Evolutionary conservation across 2,113 vertebrate genomes (phyloP), one percentile per base, ranked within the genome.

Genomic region (Phyllopteryx taeniolatus): DNA sequence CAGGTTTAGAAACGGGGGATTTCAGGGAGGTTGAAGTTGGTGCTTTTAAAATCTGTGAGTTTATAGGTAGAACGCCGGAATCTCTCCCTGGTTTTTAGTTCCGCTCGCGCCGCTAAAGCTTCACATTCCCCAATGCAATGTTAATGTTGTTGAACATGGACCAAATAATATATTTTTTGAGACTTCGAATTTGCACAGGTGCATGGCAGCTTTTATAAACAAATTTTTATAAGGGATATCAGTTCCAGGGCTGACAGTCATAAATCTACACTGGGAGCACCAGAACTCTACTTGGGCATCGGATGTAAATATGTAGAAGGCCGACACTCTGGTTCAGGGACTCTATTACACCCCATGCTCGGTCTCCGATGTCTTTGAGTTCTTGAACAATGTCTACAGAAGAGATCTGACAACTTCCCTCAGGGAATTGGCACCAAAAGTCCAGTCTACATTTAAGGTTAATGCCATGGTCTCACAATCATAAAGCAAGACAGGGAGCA

Each of bases 71-170:
- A 79, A 67, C 39, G 67, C 57, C 65, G 70, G 53, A 15, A 31
- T 75, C 68, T 35, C 57, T 59, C 13, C 60, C 54, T 35, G 27
- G 11, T 35, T 56, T 49, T 35, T 17, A 27, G 67, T 62, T 35
- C 47, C 20, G 15, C 64, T 8, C 46, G 19, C 8, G 33, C 33
- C 51, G 31, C 35, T 61, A 17, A 3, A 46, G 17, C 62, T 61
- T 65, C 71, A 39, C 69, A 64, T 67, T 74, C 51, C 71, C 51
- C 73, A 71, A 80, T 64, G 67, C 73, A 71, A 80, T 64, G 67
- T 70, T 74, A 67, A 79, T 64, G 67, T 57, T 64, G 39, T 79
- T 78, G 77, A 79, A 80, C 75, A 79, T 67, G 39, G 73, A 68
- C 54, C 54, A 67, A 60, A 67, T 66, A 73, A 79, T 75, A 77